Evolutionary conservation across 1,140 invertebrate genomes (phyloP).

Genomic region (Drosophila busckii): DNA sequence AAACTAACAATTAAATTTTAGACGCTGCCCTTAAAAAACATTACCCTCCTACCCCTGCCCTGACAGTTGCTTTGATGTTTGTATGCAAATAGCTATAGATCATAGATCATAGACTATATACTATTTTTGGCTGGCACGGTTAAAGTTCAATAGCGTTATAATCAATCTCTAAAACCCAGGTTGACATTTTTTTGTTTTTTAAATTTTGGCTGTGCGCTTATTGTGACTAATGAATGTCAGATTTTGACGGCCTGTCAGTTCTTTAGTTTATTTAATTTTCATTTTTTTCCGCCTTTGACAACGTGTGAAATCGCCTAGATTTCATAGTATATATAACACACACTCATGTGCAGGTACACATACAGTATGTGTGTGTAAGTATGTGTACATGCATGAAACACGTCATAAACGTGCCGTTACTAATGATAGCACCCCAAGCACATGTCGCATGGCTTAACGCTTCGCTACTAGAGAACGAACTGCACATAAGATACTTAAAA

Average conservation of each 20-base stretch:
- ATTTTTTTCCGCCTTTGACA: slow-evolving; percentile 8
- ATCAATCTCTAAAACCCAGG: slow-evolving; percentile 39
- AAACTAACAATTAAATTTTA: slow-evolving; percentile 62
- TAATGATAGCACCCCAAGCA: slow-evolving; percentile 58
- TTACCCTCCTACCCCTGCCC: background rate
- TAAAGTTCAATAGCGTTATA: slow-evolving; percentile 54
- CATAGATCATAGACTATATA: too few relatives aligned
- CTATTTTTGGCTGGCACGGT: background rate
- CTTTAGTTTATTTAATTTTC: slow-evolving; percentile 5
- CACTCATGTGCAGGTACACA: background rate
- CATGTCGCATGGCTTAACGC: slow-evolving; percentile 25
- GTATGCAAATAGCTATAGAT: too few relatives aligned
- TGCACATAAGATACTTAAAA: too few relatives aligned
- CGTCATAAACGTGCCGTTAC: slow-evolving; percentile 49
- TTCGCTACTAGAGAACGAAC: too few relatives aligned
- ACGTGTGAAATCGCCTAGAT: slow-evolving; percentile 51
- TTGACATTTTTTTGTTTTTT: slow-evolving; percentile 25
- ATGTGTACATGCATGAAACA: slow-evolving; percentile 12
- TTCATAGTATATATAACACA: background rate
- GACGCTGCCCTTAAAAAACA: slow-evolving; percentile 37
- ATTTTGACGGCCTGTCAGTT: slow-evolving; percentile 57
- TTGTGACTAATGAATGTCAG: slow-evolving; percentile 61
- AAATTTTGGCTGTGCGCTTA: background rate
- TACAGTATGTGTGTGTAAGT: background rate
- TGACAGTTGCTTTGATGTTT: slow-evolving; percentile 26